Base-by-base conservation (phyloP, 2,888 invertebrate genomes). In the Dione vanillae region DNA sequence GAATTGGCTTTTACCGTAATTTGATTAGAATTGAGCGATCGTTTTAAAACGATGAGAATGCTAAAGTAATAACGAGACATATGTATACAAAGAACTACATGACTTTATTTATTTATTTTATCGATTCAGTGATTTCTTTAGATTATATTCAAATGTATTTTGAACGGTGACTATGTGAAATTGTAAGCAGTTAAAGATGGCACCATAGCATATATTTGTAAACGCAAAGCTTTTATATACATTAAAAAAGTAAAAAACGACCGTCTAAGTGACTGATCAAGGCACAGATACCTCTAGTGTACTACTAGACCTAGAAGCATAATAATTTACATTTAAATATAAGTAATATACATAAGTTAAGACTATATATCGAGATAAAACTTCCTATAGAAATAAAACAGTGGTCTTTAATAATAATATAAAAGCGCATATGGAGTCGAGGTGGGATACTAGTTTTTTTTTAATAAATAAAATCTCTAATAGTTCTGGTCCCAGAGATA, bases 1-100 rank as follows among this genome's bases (percentile, higher is more conserved):
- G 9, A 41, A 65, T 51, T 20, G 37, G 51, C 40, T 65, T 65
- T 65, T 37, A 27, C 14, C 41, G 19, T 52, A 20, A 40, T 65
- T 65, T 49, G 41, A 52, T 41, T n/a, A 61, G 10, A 61, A 61
- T 61, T 61, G 20, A 45, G 12, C 45, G 27, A 45, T 27, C 45
- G n/a, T 14, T 61, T 43, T 20, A 10, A n/a, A 61, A 27, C n/a
- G 14, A 59, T 10, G 14, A 5, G 6, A 43, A n/a, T 12, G n/a
- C 20, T 59, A 41, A 27, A 59, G 11, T 43, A 20, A 43, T 41
- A 16, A 59, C 9, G 7, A 40, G 35, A 11, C 10, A 41, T 41
- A n/a, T n/a, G n/a, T n/a, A 19, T 19, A 58, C 43, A 20, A 20
- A 59, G 59, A 20, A n/a, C 59, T 20, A 27, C 20, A 52, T 14